Conservation (phyloP, 2,113 vertebrate genomes). For the Rhegmatorhina hoffmannsi region DNA sequence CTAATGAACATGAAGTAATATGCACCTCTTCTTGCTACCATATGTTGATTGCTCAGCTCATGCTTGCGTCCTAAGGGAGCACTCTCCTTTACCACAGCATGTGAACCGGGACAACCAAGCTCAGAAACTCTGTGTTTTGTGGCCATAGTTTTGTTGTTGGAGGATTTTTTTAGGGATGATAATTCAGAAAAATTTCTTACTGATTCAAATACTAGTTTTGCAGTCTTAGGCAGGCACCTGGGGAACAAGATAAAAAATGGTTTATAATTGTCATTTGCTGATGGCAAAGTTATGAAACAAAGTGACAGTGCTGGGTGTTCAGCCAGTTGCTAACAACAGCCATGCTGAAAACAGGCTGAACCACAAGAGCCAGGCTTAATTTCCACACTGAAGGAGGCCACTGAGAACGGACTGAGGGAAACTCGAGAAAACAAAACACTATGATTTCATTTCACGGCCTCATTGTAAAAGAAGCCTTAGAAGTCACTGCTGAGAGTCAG, state of each 20-base stretch:
- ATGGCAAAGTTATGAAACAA: constrained; percentile 1
- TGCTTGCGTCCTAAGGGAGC: neutral
- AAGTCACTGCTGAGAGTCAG: neutral
- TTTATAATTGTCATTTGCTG: neutral
- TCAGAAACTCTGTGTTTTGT: neutral
- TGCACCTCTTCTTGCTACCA: neutral
- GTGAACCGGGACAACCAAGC: neutral
- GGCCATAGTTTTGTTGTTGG: neutral
- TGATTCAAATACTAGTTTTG: neutral
- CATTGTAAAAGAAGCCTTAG: neutral
- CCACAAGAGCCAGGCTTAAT: constrained; percentile 3
- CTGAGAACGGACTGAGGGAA: neutral
- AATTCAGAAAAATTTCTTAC: neutral
- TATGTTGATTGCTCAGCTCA: neutral
- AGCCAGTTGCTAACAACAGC: constrained; percentile 21
- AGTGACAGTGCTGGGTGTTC: neutral
- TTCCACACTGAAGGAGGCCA: neutral
- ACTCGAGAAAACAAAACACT: neutral
- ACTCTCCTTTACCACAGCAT: neutral
- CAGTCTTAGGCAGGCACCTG: neutral
- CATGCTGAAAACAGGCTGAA: neutral
- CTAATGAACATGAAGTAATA: neutral
- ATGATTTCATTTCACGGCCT: neutral
- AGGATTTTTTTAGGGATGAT: neutral
- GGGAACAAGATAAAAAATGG: neutral